Evolutionary conservation across 2,888 invertebrate genomes (phyloP).

Genomic region (Elegia similella): DNA sequence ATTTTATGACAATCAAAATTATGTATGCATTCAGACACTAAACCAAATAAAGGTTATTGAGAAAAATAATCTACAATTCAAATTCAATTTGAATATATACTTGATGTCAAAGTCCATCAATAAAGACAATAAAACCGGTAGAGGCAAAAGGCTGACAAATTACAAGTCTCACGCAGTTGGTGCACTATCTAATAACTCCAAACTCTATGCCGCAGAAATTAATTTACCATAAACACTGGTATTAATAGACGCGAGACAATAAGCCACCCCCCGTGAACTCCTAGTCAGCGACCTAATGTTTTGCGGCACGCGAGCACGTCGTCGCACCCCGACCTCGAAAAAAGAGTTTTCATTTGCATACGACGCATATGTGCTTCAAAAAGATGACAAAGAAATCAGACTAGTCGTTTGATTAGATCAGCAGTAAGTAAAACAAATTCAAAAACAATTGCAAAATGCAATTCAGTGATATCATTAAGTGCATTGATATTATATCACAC

Average conservation of each 20-base stretch:
- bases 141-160: background rate
- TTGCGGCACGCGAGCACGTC: constrained; percentile 63
- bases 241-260: constrained; percentile 78
- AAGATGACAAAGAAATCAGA: constrained; percentile 23
- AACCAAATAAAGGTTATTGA: too few relatives aligned
- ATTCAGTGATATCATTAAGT: background rate
- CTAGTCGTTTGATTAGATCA: background rate
- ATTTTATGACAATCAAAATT: too few relatives aligned
- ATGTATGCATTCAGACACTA: too few relatives aligned
- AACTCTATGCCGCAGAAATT: constrained; percentile 56
- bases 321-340: constrained; percentile 59
- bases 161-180: constrained; percentile 19
- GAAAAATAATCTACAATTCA: too few relatives aligned
- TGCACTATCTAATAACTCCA: constrained; percentile 29
- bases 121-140: background rate
- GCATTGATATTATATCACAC: too few relatives aligned
- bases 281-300: constrained; percentile 67
- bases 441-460: background rate
- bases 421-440: background rate
- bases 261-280: constrained; percentile 67
- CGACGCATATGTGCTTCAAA: constrained; percentile 42
- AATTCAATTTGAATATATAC: too few relatives aligned
- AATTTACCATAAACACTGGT: constrained; percentile 68
- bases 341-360: constrained; percentile 58
- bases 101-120: too few relatives aligned